Evolutionary conservation across 2,113 vertebrate species (phyloP).

Genomic region (Panthera tigris): DNA sequence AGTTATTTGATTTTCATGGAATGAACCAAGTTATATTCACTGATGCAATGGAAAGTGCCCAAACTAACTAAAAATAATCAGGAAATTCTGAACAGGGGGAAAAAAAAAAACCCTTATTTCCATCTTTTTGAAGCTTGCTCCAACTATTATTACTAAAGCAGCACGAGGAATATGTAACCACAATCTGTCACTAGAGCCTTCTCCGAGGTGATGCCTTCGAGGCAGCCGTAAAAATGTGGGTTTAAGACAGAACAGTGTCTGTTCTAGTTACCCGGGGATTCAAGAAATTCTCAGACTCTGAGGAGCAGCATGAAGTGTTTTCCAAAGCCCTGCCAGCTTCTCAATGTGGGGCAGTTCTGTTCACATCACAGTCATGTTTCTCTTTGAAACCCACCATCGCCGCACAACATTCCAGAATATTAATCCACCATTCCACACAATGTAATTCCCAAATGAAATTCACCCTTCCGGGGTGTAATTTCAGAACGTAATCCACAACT

Average conservation of each 20-base stretch:
- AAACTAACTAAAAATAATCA: slow-evolving; percentile 63
- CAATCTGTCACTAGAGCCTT: not conserved
- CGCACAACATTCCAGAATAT: not conserved
- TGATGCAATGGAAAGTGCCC: slow-evolving; percentile 55
- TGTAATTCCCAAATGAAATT: not conserved
- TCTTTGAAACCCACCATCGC: not conserved
- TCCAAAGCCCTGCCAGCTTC: not conserved
- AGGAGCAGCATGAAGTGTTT: not conserved
- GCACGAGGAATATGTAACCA: not conserved
- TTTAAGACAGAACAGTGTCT: not conserved
- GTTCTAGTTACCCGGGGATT: not conserved
- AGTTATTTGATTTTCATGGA: slow-evolving; percentile 70
- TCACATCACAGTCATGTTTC: not conserved
- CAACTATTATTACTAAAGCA: slow-evolving; percentile 58
- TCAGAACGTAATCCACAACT: not conserved
- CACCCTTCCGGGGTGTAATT: not conserved
- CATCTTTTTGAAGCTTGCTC: slow-evolving; percentile 72
- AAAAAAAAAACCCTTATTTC: slow-evolving; percentile 56
- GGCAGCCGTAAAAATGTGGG: slow-evolving; percentile 15
- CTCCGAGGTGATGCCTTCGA: slow-evolving; percentile 34
- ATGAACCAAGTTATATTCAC: slow-evolving; percentile 59
- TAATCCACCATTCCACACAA: too few species aligned
- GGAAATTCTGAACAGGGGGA: slow-evolving; percentile 69
- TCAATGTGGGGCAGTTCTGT: not conserved
- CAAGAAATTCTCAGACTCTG: not conserved